Base-by-base conservation (phyloP, 2,113 vertebrate genomes). In the Lagopus muta region DNA sequence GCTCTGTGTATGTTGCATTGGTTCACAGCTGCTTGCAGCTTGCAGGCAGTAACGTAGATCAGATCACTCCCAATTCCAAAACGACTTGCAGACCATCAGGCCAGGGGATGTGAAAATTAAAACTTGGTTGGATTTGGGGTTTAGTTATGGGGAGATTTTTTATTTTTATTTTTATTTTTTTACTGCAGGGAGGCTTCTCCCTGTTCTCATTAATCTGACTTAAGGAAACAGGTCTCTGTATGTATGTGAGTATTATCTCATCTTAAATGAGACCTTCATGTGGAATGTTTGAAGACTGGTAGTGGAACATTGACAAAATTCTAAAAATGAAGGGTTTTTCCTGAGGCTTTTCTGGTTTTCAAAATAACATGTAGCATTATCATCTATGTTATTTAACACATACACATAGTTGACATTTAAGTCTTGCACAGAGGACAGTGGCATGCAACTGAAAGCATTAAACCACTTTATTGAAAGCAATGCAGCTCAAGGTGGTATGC, bases 41-140 rank as follows among this genome's bases (percentile, higher is more conserved):
- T 45, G 11, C 11, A 7, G 21, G 8, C 10, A 6, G 32, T 18
- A 57, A 32, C 0, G 0, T 1, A 38, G 42, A 18, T 7, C 17
- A 34, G 16, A 20, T 38, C 15, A 16, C 28, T 71, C 67, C 34
- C 24, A 4, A 7, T 19, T 7, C 15, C 34, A 36, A 14, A 20
- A 30, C 18, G 10, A 42, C 5, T 6, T 64, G 61, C n/a, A 48
- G 40, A 8, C 2, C 3, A 13, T 5, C 0, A 1, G 13, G 34
- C 42, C 54, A 32, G 18, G 69, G 48, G 17, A 6, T 28, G 6
- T 10, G 4, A 12, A 24, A 85, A 22, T 64, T 11, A 38, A 72
- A 22, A 61, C 6, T 22, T 61, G 13, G 4, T 25, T 27, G 28
- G 57, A 60, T 38, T 50, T 50, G 48, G 11, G 21, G 48, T 24